Evolutionary conservation across 2,113 vertebrate species (phyloP), one percentile per base, ranked within the genome.

Genomic region (Thalassarche chlororhynchos): DNA sequence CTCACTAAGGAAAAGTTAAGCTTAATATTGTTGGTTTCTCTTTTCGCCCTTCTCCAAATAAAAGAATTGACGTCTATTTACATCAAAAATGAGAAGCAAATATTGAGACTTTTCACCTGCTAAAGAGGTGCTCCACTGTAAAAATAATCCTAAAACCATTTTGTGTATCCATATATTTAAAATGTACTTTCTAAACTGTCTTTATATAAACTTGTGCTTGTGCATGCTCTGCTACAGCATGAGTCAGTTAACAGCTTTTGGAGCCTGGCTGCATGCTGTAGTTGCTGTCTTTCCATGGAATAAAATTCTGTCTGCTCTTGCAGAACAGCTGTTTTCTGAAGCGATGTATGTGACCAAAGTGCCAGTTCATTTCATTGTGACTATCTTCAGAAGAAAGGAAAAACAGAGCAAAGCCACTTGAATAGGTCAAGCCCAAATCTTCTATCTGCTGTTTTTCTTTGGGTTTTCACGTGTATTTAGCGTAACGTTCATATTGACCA

Each of bases 51-150:
- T 87, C 52, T 78, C 69, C 74, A 69, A 55, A 52, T 46, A 36
- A 58, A 88, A 52, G 14, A 58, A 21, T 7, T 76, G 0, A 0
- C 3, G 0, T 74, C 6, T 66, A 3, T 60, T 75, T 38, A 12
- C 20, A 36, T 81, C 16, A 70, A 44, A 90, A 79, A 38, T 15
- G 19, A 75, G 61, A 87, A 79, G 42, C 9, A 71, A 47, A 38
- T 36, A 20, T 6, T 40, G 71, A 72, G 42, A 25, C 21, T 57
- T 92, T 88, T 74, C 40, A 61, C 34, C 23, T 0, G 1, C 34
- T 83, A 9, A 62, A 55, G 29, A 58, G 5, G 3, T 47, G 14
- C 19, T 74, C 8, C n/a, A 5, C 40, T 80, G 12, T 28, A 29
- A 65, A 62, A 69, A 55, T 47, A 34, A 86, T 42, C 44, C 70